Evolutionary conservation across 1,140 invertebrate species (phyloP).

Genomic region (Pemphigus obesinymphae): DNA sequence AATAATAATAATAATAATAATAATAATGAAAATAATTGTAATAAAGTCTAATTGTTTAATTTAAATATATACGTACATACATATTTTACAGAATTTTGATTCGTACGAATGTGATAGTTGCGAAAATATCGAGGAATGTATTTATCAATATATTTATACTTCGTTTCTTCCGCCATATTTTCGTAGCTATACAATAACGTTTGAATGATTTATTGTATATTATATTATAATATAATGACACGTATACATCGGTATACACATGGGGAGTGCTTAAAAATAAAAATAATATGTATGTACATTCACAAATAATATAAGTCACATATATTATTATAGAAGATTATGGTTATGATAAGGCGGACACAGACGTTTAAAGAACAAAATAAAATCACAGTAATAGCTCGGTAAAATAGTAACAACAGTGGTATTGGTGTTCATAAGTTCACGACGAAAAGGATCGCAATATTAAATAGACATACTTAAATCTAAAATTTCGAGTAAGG

Average conservation of each 20-base stretch:
- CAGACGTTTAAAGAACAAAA: slow-evolving; percentile 31
- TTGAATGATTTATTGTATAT: not conserved
- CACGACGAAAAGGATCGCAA: slow-evolving; percentile 18
- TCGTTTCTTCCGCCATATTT: not conserved
- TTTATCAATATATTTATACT: too few relatives aligned
- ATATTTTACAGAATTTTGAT: not conserved
- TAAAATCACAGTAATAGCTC: slow-evolving; percentile 40
- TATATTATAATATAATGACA: too few relatives aligned
- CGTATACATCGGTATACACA: not conserved
- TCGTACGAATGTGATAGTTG: not conserved
- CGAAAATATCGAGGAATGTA: not conserved
- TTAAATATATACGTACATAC: not conserved
- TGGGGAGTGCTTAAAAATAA: not conserved
- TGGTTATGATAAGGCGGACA: not conserved
- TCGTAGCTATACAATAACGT: not conserved
- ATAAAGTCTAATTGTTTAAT: not conserved
- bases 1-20: not conserved
- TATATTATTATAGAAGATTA: not conserved
- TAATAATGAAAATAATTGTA: too few relatives aligned
- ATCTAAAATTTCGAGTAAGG: slow-evolving; percentile 30
- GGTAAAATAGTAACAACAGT: slow-evolving; percentile 35
- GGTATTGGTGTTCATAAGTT: slow-evolving; percentile 37
- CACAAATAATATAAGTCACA: not conserved
- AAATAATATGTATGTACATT: slow-evolving; percentile 7
- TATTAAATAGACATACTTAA: slow-evolving; percentile 25